Base-by-base conservation (phyloP, 2,113 vertebrate species). In the Burhinus oedicnemus region DNA sequence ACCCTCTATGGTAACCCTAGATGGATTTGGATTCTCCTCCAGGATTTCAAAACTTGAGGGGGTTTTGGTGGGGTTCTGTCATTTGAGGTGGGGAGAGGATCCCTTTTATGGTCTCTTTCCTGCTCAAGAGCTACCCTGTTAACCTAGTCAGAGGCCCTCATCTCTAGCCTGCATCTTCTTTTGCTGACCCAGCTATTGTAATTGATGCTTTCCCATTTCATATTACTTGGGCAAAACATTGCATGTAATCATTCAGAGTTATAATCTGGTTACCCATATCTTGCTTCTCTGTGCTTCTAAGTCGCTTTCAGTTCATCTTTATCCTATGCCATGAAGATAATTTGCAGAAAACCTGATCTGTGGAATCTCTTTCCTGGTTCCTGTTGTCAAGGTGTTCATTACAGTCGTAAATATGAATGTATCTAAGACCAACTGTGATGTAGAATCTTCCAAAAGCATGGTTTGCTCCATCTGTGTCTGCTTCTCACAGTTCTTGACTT, bases 341-440 rank as follows among this genome's bases (percentile, higher is more conserved):
- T 7, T 82, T 91, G 65, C 78, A 71, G 81, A 69, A 95, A 93
- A 95, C 30, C 65, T 23, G 30, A 96, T 90, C 87, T 1, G 0
- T 87, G 57, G 57, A 82, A 82, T 34, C 5, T 6, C 38, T 79
- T 82, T 82, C 52, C 60, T 75, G 38, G 65, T 71, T 81, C 61
- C 57, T 21, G 7, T 68, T 89, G 61, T 80, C 40, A 69, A 36
- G 74, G 84, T 91, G 61, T 90, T 91, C 8, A 7, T 95, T 96
- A 72, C 90, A 68, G 23, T 75, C 62, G 85, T 94, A 87, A 89
- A 94, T 95, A 93, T 85, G 57, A 79, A 85, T 85, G 74, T 57
- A 34, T 72, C 49, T 79, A 83, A 82, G 47, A 60, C 9, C 22
- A 40, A 4, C 17, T 64, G 61, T 55, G 60, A n/a, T 54, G 40